phyloP scores from a whole-genome alignment of 2,888 invertebrate species.

The Metacarcinus magister region DNA sequence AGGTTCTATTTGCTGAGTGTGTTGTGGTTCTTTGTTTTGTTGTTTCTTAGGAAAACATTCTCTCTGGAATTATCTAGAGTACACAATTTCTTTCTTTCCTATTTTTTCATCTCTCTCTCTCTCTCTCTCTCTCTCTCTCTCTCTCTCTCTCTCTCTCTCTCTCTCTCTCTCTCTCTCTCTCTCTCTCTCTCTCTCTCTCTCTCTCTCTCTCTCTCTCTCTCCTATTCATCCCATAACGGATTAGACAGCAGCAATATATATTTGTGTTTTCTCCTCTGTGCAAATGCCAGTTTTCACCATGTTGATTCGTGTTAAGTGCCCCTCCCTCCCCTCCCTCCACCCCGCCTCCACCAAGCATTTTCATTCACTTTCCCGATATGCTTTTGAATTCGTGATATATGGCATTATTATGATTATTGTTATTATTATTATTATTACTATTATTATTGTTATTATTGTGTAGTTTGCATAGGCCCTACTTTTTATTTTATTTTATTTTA shows the following conservation, averaged over 20 bases:
- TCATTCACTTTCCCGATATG: not conserved
- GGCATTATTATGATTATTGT: no score
- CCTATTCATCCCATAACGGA: not conserved
- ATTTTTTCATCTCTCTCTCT: not conserved
- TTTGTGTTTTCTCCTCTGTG: not conserved
- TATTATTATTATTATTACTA: no score
- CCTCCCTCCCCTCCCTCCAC: not conserved
- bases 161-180: constrained; percentile 30
- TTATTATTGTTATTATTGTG: no score
- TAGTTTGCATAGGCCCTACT: no score
- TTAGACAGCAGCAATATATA: not conserved
- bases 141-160: not conserved
- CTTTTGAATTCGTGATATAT: not conserved
- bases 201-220: not conserved
- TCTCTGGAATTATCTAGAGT: not conserved
- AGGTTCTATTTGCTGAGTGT: not conserved
- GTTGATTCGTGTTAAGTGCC: not conserved
- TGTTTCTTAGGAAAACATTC: not conserved
- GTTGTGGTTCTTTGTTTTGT: not conserved
- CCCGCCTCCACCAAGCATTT: not conserved
- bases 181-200: not conserved
- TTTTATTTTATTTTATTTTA: no score
- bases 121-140: not conserved
- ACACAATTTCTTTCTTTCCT: not conserved
- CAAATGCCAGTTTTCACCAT: not conserved